Conservation (phyloP, 2,888 invertebrate genomes). For the Meteorus cinctellus region DNA sequence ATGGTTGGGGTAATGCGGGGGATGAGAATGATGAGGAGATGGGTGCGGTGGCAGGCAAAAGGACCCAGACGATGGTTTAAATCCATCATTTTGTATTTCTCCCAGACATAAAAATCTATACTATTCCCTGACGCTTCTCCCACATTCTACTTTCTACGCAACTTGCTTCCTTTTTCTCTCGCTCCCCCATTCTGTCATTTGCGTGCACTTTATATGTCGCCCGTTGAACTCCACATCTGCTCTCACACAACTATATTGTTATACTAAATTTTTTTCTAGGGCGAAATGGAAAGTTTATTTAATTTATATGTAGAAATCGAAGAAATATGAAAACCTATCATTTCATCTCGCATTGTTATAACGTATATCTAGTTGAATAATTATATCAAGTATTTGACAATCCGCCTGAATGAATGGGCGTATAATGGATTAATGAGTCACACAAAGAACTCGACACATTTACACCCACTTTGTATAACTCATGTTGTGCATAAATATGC, state of each 20-base stretch:
- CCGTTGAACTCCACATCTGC: conserved; percentile 11
- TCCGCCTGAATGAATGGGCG: conserved; percentile 39
- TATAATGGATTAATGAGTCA: conserved; percentile 60
- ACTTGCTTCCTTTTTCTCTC: conserved; percentile 35
- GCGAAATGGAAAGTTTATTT: too few relatives aligned
- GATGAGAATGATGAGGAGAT: conserved; percentile 31
- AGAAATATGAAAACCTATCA: too few relatives aligned
- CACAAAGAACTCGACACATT: too few relatives aligned
- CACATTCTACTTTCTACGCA: conserved; percentile 37
- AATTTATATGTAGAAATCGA: too few relatives aligned
- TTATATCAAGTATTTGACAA: not conserved
- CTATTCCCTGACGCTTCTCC: conserved; percentile 58
- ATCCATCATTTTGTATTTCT: conserved; percentile 72
- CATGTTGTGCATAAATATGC: not conserved
- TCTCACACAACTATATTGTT: conserved; percentile 30
- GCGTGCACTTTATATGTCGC: conserved; percentile 32
- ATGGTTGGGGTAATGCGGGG: conserved; percentile 17
- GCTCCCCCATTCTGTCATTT: conserved; percentile 26
- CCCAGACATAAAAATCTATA: conserved; percentile 72
- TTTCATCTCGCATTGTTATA: too few relatives aligned
- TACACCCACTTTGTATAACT: too few relatives aligned
- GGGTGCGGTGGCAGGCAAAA: conserved; percentile 33
- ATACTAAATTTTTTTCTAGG: too few relatives aligned
- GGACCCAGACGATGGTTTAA: conserved; percentile 63
- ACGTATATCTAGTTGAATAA: too few relatives aligned